These are phyloP conservation scores for Melinopterus prodromus DNA, from an alignment of 2,888 invertebrate species.

Conservation along the genomic window DNA sequence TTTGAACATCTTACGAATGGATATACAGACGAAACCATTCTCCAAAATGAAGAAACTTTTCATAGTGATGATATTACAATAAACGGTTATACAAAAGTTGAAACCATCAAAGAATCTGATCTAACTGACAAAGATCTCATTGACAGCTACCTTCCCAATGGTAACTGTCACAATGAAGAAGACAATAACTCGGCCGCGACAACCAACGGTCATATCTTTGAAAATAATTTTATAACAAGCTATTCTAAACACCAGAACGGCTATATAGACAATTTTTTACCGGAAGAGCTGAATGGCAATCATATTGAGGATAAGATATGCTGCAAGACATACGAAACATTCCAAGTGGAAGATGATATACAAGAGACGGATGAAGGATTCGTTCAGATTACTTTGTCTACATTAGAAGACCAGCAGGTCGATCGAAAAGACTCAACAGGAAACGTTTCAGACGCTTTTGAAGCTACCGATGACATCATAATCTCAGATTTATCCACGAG, in stretches of 20 bases:
- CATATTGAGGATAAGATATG: not conserved
- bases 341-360: slow-evolving; percentile 14
- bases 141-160: too few relatives aligned
- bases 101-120: too few relatives aligned
- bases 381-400: not conserved
- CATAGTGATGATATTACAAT: too few relatives aligned
- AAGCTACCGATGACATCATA: slow-evolving; percentile 11
- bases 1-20: not conserved
- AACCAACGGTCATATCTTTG: not conserved
- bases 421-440: slow-evolving; percentile 26
- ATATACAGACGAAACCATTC: not conserved
- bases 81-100: too few relatives aligned
- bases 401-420: slow-evolving; percentile 5
- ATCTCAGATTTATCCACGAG: not conserved
- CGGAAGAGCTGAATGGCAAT: not conserved
- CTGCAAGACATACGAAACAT: slow-evolving; percentile 10
- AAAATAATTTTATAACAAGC: too few relatives aligned
- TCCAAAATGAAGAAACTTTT: too few relatives aligned
- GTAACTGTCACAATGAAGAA: not conserved
- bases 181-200: not conserved
- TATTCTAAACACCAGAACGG: not conserved
- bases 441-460: slow-evolving; percentile 18
- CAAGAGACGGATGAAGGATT: not conserved
- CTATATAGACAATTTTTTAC: not conserved
- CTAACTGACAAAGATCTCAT: too few relatives aligned